Evolutionary conservation across 2,113 vertebrate species (phyloP), one percentile per base, ranked within the genome.

Genomic region (Odontesthes bonariensis): DNA sequence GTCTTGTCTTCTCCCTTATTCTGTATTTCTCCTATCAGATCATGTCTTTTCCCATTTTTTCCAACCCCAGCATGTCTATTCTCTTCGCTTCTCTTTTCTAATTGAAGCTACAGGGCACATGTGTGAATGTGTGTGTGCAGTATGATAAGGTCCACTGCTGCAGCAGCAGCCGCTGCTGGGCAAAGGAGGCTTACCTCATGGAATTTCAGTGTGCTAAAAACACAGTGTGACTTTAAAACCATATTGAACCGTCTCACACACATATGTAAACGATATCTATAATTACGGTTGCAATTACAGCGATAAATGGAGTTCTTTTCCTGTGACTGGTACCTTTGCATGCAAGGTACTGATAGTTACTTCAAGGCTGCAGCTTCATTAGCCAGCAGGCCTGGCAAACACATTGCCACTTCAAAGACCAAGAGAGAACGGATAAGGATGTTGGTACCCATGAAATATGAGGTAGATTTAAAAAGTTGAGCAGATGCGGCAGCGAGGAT

Each of bases 381-480:
- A 84, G 77, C 81, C 67, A 75, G 42, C 76, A 75, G 71, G 81
- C 77, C 85, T 83, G 81, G 82, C 68, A 64, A 56, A 75, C 31
- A 17, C 78, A 83, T 91, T 85, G 82, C 75, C 77, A 86, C 83
- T 88, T 90, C 84, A 90, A 84, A 86, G 79, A 77, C 27, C 17
- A 51, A 16, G 58, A 38, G 33, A 56, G 46, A 56, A 27, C 56
- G 52, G 60, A 71, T 32, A 47, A 68, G 44, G 44, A 52, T 47
- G 67, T 44, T 32, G 20, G 58, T 46, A 60, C 73, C 44, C 62
- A 63, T 42, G 68, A 52, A 73, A 79, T 46, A 13, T 79, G 75
- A 85, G 61, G 31, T 74, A 71, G 78, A 59, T 47, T 61, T 53
- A 20, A 81, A 69, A 88, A 81, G 35, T 55, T 35, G 27, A 47